Evolutionary conservation across 2,888 invertebrate genomes (phyloP), one percentile per base, ranked within the genome.

Genomic region (Philereme vetulata): DNA sequence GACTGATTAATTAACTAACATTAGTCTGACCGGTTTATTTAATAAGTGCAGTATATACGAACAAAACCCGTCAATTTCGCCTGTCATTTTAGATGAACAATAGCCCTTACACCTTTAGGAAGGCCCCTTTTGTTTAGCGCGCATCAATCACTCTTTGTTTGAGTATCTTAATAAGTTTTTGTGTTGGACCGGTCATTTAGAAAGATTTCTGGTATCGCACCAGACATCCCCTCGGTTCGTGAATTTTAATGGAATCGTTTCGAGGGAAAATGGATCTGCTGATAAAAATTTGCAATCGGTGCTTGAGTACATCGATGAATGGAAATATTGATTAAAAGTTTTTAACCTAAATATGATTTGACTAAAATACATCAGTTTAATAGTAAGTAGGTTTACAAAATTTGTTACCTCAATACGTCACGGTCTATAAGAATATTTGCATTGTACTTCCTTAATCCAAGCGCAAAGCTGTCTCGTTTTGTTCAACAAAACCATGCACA

Each of bases 91-190:
- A 60, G 59, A 61, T 70, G 79, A 86, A 88, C 88, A 88, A 89
- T 84, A 78, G 74, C 71, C 62, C 70, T 66, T 76, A 75, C 74
- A 76, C 77, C 85, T 61, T 61, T 56, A 42, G 61, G 47, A 45
- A 36, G 51, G 43, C 43, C 51, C 60, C 61, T 84, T 88, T 91
- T 90, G 91, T 92, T 85, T 83, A 72, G 76, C 73, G 72, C 76
- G 78, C 91, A 92, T 92, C 91, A 89, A 92, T 92, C 91, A 90
- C 74, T 70, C 85, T 81, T 90, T 91, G 91, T 90, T 86, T 86
- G 78, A 74, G 83, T 90, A 87, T 90, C 90, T 90, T 91, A 90
- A 90, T 90, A 91, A 88, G 81, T 88, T 90, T 88, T 90, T 91
- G 84, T 90, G 78, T 75, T 74, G 80, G 82, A 79, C 81, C 87